These are phyloP conservation scores for Characodon lateralis DNA, from an alignment of 2,797 vertebrate genomes.

Conservation along the genomic window DNA sequence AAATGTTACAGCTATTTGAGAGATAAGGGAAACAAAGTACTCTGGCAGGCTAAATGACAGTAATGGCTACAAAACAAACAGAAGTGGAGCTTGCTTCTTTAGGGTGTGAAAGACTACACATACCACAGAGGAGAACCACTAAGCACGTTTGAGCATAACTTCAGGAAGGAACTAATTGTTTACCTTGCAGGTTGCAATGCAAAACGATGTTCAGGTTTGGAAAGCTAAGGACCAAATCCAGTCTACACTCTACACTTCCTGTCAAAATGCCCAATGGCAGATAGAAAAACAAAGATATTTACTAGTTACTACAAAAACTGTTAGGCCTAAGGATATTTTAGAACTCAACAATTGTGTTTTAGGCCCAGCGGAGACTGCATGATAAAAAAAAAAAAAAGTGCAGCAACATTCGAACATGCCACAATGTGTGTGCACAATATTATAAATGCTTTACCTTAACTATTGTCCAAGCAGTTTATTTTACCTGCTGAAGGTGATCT, in stretches of 20 bases:
- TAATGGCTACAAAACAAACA: slow-evolving; percentile 79
- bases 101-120: slow-evolving; percentile 53
- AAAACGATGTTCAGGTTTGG: slow-evolving; percentile 65
- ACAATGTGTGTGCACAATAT: background rate
- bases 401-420: background rate
- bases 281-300: slow-evolving; percentile 30
- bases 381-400: background rate
- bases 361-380: background rate
- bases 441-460: background rate
- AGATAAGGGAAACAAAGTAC: slow-evolving; percentile 77
- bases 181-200: slow-evolving; percentile 64
- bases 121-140: slow-evolving; percentile 62
- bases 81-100: slow-evolving; percentile 40
- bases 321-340: background rate
- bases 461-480: background rate
- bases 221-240: slow-evolving; percentile 38
- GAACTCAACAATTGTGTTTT: background rate
- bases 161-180: slow-evolving; percentile 60
- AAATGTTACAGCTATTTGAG: slow-evolving; percentile 49
- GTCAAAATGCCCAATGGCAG: slow-evolving; percentile 50
- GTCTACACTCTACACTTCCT: slow-evolving; percentile 36
- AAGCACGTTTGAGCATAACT: slow-evolving; percentile 58
- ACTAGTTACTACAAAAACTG: slow-evolving; percentile 16
- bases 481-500: background rate
- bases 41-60: slow-evolving; percentile 76